phyloP scores from a whole-genome alignment of 2,797 vertebrate genomes.

The Phrynocephalus vlangalii region DNA sequence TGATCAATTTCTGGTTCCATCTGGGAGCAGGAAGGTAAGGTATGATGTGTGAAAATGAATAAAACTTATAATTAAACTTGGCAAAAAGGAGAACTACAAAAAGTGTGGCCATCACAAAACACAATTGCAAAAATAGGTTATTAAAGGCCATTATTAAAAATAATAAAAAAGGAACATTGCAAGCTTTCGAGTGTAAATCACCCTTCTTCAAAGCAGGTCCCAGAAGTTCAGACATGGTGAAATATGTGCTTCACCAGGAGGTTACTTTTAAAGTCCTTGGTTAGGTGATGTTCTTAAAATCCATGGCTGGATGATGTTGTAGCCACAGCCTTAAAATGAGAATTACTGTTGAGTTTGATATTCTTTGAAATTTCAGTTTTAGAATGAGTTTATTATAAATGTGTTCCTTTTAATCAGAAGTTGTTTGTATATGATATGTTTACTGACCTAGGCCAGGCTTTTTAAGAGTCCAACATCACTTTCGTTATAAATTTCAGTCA shows the following conservation, averaged over 20 bases:
- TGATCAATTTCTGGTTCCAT: constrained; percentile 39
- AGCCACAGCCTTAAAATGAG: not conserved
- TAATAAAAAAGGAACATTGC: too few species aligned
- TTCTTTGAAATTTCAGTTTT: constrained; percentile 3
- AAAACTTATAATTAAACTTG: constrained; percentile 13
- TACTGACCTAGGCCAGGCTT: constrained; percentile 17
- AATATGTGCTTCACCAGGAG: too few species aligned
- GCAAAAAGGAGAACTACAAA: not conserved
- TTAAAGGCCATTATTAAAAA: too few species aligned
- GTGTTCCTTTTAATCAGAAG: constrained; percentile 42
- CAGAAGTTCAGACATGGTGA: too few species aligned
- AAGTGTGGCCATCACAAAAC: too few species aligned
- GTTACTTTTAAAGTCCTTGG: too few species aligned
- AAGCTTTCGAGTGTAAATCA: too few species aligned
- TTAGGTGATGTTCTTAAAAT: too few species aligned
- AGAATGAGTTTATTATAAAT: constrained; percentile 30
- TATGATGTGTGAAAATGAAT: constrained; percentile 4
- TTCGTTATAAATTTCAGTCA: not conserved
- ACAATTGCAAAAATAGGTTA: too few species aligned
- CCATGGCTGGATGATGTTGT: too few species aligned
- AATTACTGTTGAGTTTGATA: constrained; percentile 23
- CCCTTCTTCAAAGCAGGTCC: too few species aligned
- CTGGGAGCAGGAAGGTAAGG: constrained; percentile 48
- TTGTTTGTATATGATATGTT: not conserved
- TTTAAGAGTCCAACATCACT: not conserved